Conservation (phyloP, 1,140 invertebrate species). For the Dinoponera quadriceps region DNA sequence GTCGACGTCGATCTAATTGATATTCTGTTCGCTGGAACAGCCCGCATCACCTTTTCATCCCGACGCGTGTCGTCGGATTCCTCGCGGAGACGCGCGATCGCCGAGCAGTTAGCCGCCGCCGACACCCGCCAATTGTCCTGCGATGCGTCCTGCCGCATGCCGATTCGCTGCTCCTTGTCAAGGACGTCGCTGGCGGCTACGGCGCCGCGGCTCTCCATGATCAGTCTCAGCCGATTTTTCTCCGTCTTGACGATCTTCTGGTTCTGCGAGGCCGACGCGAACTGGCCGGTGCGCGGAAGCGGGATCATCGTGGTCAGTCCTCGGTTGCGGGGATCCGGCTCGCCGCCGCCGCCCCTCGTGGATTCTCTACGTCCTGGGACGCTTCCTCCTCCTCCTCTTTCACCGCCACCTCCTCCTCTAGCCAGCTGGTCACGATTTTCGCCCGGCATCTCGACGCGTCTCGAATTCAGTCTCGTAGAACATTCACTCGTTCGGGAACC, state of each 20-base stretch:
- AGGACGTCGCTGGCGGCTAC: conserved; percentile 22
- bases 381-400: background rate
- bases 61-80: conserved; percentile 22
- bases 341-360: conserved; percentile 31
- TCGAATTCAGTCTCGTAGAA: conserved; percentile 30
- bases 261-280: conserved; percentile 49
- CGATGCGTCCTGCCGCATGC: conserved; percentile 7
- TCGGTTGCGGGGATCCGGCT: conserved; percentile 36
- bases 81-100: conserved; percentile 4
- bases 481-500: conserved; percentile 22
- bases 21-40: background rate
- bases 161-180: conserved; percentile 74
- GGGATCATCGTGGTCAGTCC: conserved; percentile 77
- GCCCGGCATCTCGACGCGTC: conserved; percentile 56
- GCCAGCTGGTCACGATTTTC: conserved; percentile 56
- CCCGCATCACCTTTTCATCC: conserved; percentile 63
- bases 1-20: background rate
- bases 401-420: background rate
- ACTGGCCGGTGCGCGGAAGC: conserved; percentile 70
- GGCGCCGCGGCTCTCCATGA: conserved; percentile 70
- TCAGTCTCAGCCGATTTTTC: conserved; percentile 77
- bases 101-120: background rate
- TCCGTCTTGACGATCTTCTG: conserved; percentile 80
- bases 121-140: conserved; percentile 35
- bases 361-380: conserved; percentile 7